phyloP scores from a whole-genome alignment of 2,888 invertebrate species.

The Mesochorus sp. region DNA sequence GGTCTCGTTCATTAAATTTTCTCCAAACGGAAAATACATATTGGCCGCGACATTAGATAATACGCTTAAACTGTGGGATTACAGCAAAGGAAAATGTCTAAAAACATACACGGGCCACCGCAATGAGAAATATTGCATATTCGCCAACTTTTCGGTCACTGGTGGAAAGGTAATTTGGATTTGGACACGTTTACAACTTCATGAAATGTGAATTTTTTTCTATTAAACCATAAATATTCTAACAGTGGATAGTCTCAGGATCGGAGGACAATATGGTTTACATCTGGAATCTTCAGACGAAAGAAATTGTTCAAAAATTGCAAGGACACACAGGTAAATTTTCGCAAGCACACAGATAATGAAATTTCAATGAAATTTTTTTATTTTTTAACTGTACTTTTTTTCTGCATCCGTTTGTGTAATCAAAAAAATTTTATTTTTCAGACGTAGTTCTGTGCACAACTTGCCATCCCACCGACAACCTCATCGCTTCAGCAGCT shows the following conservation, averaged over 20 bases:
- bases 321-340: conserved; percentile 95
- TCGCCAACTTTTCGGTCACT: conserved; percentile 99
- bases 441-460: conserved; percentile 96
- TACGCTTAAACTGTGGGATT: conserved; percentile 99
- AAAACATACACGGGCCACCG: conserved; percentile 99
- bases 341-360: no score
- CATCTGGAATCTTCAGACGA: conserved; percentile 99
- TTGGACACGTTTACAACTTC: neutral
- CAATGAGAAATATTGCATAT: conserved; percentile 99
- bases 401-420: no score
- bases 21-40: conserved; percentile 99
- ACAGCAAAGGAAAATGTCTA: conserved; percentile 98
- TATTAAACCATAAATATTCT: conserved; percentile 64
- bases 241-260: conserved; percentile 99
- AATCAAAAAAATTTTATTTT: conserved; percentile 72
- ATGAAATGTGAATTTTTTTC: neutral
- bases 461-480: conserved; percentile 99
- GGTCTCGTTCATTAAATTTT: conserved; percentile 99
- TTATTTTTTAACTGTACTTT: no score
- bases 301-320: conserved; percentile 99
- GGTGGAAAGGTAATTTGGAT: conserved; percentile 94
- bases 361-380: no score
- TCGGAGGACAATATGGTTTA: conserved; percentile 99
- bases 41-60: conserved; percentile 99
- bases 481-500: conserved; percentile 99